Evolutionary conservation across 2,888 invertebrate species (phyloP).

Genomic region (Yponomeuta sedellus): DNA sequence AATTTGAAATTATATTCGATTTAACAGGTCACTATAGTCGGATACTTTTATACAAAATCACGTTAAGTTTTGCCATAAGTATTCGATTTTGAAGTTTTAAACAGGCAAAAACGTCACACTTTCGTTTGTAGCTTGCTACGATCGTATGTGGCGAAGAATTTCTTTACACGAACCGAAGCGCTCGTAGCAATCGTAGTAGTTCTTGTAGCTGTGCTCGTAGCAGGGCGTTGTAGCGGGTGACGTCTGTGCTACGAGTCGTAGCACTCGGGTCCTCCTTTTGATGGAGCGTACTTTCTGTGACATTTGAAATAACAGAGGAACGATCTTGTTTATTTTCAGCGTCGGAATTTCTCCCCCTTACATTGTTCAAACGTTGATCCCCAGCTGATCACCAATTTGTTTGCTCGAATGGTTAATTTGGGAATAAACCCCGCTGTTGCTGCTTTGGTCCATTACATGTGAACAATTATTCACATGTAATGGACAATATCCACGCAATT

Average conservation of each 20-base stretch:
- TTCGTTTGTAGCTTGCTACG: too few relatives aligned
- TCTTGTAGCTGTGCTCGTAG: neutral
- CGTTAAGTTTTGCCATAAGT: too few relatives aligned
- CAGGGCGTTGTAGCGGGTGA: neutral
- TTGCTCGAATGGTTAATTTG: neutral
- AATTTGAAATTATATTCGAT: too few relatives aligned
- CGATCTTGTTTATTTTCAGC: neutral
- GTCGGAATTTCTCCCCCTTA: neutral
- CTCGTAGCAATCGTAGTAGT: neutral
- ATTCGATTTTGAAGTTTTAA: too few relatives aligned
- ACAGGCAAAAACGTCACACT: too few relatives aligned
- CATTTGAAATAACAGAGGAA: neutral
- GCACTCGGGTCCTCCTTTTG: neutral
- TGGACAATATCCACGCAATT: neutral
- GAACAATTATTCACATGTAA: too few relatives aligned
- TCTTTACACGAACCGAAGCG: neutral
- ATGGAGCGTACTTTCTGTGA: neutral
- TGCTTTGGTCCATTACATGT: too few relatives aligned
- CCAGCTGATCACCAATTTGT: neutral
- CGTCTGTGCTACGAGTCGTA: neutral
- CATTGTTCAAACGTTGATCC: neutral
- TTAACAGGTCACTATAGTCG: too few relatives aligned
- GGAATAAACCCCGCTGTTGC: neutral
- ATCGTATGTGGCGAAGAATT: too few relatives aligned
- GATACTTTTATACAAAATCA: too few relatives aligned